phyloP scores from a whole-genome alignment of 2,797 vertebrate genomes.

The Danio kyathit region DNA sequence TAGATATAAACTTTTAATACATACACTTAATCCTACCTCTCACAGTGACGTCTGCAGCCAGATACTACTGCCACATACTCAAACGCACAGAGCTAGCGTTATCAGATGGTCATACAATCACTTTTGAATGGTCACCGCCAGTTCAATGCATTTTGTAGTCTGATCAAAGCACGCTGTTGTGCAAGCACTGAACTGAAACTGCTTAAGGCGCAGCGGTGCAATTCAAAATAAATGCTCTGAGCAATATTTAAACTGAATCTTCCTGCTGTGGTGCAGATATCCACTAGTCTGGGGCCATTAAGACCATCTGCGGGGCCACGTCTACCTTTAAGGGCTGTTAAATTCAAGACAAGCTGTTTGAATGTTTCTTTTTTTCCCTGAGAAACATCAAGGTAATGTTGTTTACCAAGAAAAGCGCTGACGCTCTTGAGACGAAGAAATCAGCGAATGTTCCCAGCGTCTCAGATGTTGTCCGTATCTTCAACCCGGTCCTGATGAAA shows the following conservation, averaged over 20 bases:
- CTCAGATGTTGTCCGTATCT: constrained; percentile 17
- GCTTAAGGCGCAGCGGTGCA: background rate
- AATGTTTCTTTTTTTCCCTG: constrained; percentile 28
- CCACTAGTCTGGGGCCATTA: constrained; percentile 20
- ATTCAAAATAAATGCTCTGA: constrained; percentile 14
- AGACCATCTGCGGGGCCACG: constrained; percentile 37
- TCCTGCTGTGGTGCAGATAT: constrained; percentile 24
- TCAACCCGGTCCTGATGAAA: constrained; percentile 37
- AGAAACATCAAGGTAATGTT: constrained; percentile 41
- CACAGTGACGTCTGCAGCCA: too few relatives aligned
- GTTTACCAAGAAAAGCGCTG: constrained; percentile 51
- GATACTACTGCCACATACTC: too few relatives aligned
- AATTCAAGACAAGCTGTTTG: constrained; percentile 44
- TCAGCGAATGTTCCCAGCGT: constrained; percentile 12
- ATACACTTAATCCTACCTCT: too few relatives aligned
- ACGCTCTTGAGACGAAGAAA: constrained; percentile 20
- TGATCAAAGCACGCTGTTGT: background rate
- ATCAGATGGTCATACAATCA: too few relatives aligned
- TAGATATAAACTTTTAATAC: too few relatives aligned
- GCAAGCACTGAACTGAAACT: background rate
- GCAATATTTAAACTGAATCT: constrained; percentile 9
- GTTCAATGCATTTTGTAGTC: background rate
- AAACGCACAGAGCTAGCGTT: too few relatives aligned
- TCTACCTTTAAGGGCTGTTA: constrained; percentile 29
- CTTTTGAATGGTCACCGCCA: background rate